Evolutionary conservation across 2,888 invertebrate species (phyloP).

Genomic region (Trissoscelio sp.): DNA sequence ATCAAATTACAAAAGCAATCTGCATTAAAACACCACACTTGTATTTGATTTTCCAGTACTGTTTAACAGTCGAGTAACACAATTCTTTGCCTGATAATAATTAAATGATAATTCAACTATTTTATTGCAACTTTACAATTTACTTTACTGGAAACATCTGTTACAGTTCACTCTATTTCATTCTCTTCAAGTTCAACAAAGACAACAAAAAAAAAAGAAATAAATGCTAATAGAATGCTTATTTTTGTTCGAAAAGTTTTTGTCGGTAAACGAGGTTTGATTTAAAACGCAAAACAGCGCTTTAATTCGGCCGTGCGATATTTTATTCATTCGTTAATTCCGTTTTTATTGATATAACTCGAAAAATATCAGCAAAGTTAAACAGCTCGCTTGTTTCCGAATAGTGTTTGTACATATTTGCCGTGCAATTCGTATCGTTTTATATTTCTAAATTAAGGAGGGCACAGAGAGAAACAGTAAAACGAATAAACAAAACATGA

Average conservation of each 20-base stretch:
- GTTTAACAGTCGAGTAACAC: too few relatives aligned
- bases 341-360: slow-evolving; percentile 33
- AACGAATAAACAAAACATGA: neutral
- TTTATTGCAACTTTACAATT: too few relatives aligned
- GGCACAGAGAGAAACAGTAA: neutral
- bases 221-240: neutral
- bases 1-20: too few relatives aligned
- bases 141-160: too few relatives aligned
- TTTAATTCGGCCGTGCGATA: slow-evolving; percentile 20
- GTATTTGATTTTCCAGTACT: too few relatives aligned
- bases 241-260: slow-evolving; percentile 4
- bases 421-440: neutral
- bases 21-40: too few relatives aligned
- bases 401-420: slow-evolving; percentile 20
- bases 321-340: slow-evolving; percentile 40
- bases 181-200: too few relatives aligned
- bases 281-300: too few relatives aligned
- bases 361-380: slow-evolving; percentile 21
- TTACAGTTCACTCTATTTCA: too few relatives aligned
- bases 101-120: too few relatives aligned
- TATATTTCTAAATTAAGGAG: neutral
- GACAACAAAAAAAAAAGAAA: too few relatives aligned
- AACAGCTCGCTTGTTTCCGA: slow-evolving; percentile 5
- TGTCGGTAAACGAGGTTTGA: slow-evolving; percentile 14
- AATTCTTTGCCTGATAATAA: too few relatives aligned